Evolutionary conservation across 2,113 vertebrate genomes (phyloP), one percentile per base, ranked within the genome.

Genomic region (Actenoides lindsayi): DNA sequence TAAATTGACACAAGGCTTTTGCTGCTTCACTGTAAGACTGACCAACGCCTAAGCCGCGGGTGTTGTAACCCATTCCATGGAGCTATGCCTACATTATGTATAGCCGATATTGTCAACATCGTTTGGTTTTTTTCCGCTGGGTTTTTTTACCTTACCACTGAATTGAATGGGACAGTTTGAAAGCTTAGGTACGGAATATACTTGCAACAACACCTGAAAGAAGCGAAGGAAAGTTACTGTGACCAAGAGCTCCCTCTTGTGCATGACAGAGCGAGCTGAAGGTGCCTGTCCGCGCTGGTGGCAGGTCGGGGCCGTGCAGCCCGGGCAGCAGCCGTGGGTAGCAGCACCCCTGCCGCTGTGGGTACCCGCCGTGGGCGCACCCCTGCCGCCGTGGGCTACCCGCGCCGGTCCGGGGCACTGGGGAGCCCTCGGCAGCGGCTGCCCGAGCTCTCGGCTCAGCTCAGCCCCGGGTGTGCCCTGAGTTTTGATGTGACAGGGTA

Each of bases 231-330:
- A 83, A 80, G 19, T 31, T 50, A 21, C 53, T 60, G 54, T 41
- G 86, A 84, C 27, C 83, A 94, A 94, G 39, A 62, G 96, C 95
- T 95, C 97, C 96, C 96, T 94, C 97, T 93, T 24, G 78, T 60
- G 96, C 51, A 4, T 7, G 6, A 37, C 20, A 51, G 33, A 16
- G 39, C 7, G 10, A 39, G 65, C 31, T 64, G 35, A 39, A 31
- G 9, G 39, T 46, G 25, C 4, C 0, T 3, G 23, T 1, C 23
- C 18, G 6, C 14, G 1, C 19, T 8, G 10, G 6, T 59, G 15
- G 20, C 4, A 1, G 21, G 46, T 11, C 3, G 2, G 12, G 16
- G 9, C 7, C 6, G 1, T 1, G 16, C 13, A 30, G 65, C 27
- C 7, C 5, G 2, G 1, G 16, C 14, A 28, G 65, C 27, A 21